Evolutionary conservation across 2,888 invertebrate genomes (phyloP).

Genomic region (Itoplectis maculator): DNA sequence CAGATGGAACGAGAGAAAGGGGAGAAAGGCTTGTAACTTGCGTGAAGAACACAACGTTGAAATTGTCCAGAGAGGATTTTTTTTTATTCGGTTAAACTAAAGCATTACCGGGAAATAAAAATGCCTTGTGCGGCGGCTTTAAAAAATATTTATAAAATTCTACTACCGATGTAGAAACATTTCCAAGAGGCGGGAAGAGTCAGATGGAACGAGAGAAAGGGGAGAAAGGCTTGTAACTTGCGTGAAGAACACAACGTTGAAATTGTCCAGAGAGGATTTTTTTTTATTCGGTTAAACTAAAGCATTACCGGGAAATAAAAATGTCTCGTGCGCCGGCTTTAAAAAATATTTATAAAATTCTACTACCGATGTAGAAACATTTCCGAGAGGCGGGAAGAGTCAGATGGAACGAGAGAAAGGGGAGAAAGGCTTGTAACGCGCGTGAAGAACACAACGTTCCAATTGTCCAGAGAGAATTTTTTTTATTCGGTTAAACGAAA

Average conservation of each 20-base stretch:
- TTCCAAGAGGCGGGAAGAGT: too few relatives aligned
- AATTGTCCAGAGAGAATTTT: slow-evolving; percentile 1
- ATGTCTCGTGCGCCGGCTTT: too few relatives aligned
- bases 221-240: neutral
- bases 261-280: slow-evolving; percentile 1
- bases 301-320: too few relatives aligned
- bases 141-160: too few relatives aligned
- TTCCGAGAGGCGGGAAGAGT: too few relatives aligned
- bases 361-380: neutral
- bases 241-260: neutral
- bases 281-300: neutral
- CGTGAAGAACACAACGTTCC: neutral
- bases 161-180: neutral
- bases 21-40: neutral
- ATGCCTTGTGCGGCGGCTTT: too few relatives aligned
- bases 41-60: neutral
- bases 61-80: slow-evolving; percentile 1
- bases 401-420: neutral
- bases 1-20: neutral
- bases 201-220: neutral
- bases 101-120: too few relatives aligned
- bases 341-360: too few relatives aligned
- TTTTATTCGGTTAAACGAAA: neutral
- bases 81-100: neutral
- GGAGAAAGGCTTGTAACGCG: neutral